Base-by-base conservation (phyloP, 1,140 invertebrate species). In the Micrasema minimum region DNA sequence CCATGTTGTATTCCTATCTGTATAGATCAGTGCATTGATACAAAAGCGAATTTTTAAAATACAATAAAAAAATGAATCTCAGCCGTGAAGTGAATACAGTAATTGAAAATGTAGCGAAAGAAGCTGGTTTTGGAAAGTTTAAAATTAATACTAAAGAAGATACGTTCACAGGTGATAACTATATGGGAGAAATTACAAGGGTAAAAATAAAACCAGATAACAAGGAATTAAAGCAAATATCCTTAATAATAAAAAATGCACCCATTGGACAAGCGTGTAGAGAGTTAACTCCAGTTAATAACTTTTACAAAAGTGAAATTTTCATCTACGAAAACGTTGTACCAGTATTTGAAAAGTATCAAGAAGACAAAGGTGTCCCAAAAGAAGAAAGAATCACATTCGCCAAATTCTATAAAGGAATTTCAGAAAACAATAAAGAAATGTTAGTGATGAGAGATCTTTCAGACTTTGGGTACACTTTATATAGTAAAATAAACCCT, bases 381-480 rank as follows among this genome's bases (percentile, higher is more conserved):
- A 4, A n/a, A 2, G 10, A 45, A 2, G 57, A 62, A 41, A 11
- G 57, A 14, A 10, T 62, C 5, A 14, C 18, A 18, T 62, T 62
- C 38, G 35, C 41, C 16, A 62, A 65, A 18, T 65, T 53, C 14
- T 66, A 70, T 35, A 53, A 37, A n/a, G 57, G 46, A 7, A 31
- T 72, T 20, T 10, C 38, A 12, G 68, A 62, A 41, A 35, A 89
- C 88, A 16, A 38, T 2, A 41, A 66, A 23, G 72, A 74, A 31
- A 16, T 85, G 10, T 78, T 86, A 1, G 80, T 83, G 1, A 81
- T 89, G 78, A 87, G 88, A 61, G 88, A 89, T 75, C 72, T 88
- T 10, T 71, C 74, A 9, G 75, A 77, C 7, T 77, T 76, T 16
- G 86, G 84, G 2, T 89, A 85, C 66, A 78, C 77, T 10, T 87